Evolutionary conservation across 2,113 vertebrate species (phyloP).

Genomic region (Crotalus viridis): DNA sequence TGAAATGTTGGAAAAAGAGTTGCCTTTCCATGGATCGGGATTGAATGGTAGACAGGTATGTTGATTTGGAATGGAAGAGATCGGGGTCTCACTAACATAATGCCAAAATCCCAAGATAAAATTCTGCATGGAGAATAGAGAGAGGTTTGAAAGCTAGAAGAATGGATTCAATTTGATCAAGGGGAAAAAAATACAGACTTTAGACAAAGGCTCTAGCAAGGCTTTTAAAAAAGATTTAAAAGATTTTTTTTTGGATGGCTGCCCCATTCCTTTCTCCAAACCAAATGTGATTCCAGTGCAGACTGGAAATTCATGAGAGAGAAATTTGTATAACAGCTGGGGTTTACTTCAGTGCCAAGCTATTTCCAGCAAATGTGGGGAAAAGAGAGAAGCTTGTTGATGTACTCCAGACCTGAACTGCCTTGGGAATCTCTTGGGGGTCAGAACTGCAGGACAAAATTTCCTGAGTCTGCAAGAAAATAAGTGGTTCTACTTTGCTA

Average conservation of each 20-base stretch:
- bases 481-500: not conserved
- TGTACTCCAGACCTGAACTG: not conserved
- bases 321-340: conserved; percentile 31
- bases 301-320: conserved; percentile 1
- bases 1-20: not conserved
- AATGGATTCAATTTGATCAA: not conserved
- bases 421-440: not conserved
- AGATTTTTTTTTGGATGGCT: not conserved
- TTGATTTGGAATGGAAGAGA: not conserved
- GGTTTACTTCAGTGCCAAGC: not conserved
- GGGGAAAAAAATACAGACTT: not conserved
- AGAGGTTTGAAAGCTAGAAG: not conserved
- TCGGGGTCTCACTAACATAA: not conserved
- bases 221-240: not conserved
- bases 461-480: not conserved
- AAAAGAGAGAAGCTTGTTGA: not conserved
- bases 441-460: not conserved
- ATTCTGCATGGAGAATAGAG: not conserved
- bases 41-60: not conserved
- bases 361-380: not conserved
- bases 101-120: not conserved
- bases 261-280: not conserved
- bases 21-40: not conserved
- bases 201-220: not conserved
- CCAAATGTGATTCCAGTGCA: not conserved